Conservation (phyloP, 2,888 invertebrate genomes). For the Ommatoiulus sabulosus region DNA sequence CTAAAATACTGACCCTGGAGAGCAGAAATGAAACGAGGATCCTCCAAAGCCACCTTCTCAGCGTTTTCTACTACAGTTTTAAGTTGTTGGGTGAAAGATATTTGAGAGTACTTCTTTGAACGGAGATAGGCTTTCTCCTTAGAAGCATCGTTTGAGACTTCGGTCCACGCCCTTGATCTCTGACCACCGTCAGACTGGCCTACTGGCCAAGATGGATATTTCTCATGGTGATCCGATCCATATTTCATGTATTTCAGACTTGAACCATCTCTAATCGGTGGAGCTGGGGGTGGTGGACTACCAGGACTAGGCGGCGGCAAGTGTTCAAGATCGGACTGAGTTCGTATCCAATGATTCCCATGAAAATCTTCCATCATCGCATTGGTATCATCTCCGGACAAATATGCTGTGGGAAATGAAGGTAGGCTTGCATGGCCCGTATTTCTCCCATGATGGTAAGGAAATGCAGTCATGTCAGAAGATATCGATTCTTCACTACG, state of each 20-base stretch:
- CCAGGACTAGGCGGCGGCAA: slow-evolving; percentile 52
- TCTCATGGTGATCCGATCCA: slow-evolving; percentile 79
- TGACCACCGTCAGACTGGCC: slow-evolving; percentile 72
- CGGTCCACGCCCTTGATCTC: slow-evolving; percentile 72
- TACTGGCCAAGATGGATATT: slow-evolving; percentile 81
- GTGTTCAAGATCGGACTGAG: slow-evolving; percentile 49
- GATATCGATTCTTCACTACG: slow-evolving; percentile 46
- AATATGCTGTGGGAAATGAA: slow-evolving; percentile 41
- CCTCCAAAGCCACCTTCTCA: slow-evolving; percentile 70
- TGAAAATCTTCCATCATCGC: slow-evolving; percentile 51
- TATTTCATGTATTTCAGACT: slow-evolving; percentile 75
- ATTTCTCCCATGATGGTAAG: slow-evolving; percentile 22
- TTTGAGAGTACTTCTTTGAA: slow-evolving; percentile 73
- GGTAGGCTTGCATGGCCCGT: slow-evolving; percentile 48
- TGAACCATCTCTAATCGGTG: slow-evolving; percentile 77
- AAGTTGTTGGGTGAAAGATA: slow-evolving; percentile 75
- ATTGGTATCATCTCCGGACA: slow-evolving; percentile 47
- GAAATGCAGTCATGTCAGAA: slow-evolving; percentile 15
- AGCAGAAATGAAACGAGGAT: slow-evolving; percentile 38
- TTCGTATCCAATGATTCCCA: slow-evolving; percentile 50
- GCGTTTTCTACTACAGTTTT: slow-evolving; percentile 78
- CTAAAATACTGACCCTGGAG: slow-evolving; percentile 45
- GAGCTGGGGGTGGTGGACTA: slow-evolving; percentile 64
- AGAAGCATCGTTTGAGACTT: slow-evolving; percentile 78
- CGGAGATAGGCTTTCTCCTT: slow-evolving; percentile 76